Conservation (phyloP, 2,113 vertebrate species). For the Ictalurus punctatus region DNA sequence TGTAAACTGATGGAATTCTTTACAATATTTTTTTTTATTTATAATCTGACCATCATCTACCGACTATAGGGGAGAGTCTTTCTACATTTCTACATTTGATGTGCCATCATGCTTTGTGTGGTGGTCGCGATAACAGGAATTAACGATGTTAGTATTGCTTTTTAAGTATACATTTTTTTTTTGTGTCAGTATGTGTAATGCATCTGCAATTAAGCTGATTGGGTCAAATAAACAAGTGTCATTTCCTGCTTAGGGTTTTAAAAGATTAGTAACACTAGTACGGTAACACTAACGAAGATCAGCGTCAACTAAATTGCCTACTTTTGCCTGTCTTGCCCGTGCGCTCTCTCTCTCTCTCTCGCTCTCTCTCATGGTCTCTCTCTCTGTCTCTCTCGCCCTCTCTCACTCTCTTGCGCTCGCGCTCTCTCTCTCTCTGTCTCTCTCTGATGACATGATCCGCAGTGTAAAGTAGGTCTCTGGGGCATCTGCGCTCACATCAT, state of each 20-base stretch:
- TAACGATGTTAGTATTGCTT: neutral
- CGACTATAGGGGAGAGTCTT: neutral
- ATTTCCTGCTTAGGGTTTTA: neutral
- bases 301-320: neutral
- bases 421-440: neutral
- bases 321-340: neutral
- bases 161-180: neutral
- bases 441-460: neutral
- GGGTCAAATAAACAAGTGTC: neutral
- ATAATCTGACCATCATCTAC: neutral
- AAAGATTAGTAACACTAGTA: neutral
- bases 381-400: neutral
- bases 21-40: neutral
- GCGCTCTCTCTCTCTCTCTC: too few relatives aligned
- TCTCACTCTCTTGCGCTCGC: too few relatives aligned
- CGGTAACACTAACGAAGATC: neutral
- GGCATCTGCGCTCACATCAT: slow-evolving; percentile 7
- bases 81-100: neutral
- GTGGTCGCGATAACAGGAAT: neutral
- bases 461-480: slow-evolving; percentile 4
- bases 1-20: neutral
- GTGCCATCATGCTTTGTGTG: neutral
- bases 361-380: too few relatives aligned
- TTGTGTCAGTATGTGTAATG: neutral
- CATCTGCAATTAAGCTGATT: neutral